Base-by-base conservation (phyloP, 1,140 invertebrate genomes). In the Metaphire vulgaris region DNA sequence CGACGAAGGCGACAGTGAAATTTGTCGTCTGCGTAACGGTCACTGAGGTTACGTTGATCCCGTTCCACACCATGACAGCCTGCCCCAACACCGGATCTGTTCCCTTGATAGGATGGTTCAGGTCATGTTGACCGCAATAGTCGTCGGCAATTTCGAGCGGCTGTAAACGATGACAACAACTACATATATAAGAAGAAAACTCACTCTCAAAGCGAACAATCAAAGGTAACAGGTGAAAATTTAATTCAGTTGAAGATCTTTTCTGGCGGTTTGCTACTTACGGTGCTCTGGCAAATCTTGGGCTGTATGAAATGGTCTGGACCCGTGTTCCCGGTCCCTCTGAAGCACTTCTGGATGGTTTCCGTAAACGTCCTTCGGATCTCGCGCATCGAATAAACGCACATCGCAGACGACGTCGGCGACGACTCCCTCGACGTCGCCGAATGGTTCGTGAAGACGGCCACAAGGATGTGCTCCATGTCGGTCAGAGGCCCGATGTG, bases 1-100 rank as follows among this genome's bases (percentile, higher is more conserved):
- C 97, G 72, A 96, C 90, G 87, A 98, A 97, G 16, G 97, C 95
- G 56, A 99, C 95, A 21, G 96, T 98, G 85, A 96, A 98, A 83
- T 96, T 93, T 77, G 96, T 92, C 65, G 95, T 97, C 21, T 93
- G 93, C n/a, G 95, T 95, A n/a, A 95, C 94, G 26, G 93, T 93
- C 2, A 99, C 92, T 26, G 96, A 91, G 1, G 96, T 96, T 28
- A 97, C 88, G 6, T 85, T 90, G 72, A 91, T 91, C 68, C 83
- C 85, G 30, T 75, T 88, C 83, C 96, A 96, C 72, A 90, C 90
- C 6, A 95, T 88, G 30, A 96, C 93, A 12, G 96, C 92, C 33
- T 92, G 89, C 0, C 93, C 92, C 69, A 90, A 89, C 66, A 97
- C 92, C 1, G 97, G 93, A 33, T 83, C 81, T 82, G 93, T 92